Evolutionary conservation across 2,888 invertebrate genomes (phyloP), one percentile per base, ranked within the genome.

Genomic region (Caradrina kadenii): DNA sequence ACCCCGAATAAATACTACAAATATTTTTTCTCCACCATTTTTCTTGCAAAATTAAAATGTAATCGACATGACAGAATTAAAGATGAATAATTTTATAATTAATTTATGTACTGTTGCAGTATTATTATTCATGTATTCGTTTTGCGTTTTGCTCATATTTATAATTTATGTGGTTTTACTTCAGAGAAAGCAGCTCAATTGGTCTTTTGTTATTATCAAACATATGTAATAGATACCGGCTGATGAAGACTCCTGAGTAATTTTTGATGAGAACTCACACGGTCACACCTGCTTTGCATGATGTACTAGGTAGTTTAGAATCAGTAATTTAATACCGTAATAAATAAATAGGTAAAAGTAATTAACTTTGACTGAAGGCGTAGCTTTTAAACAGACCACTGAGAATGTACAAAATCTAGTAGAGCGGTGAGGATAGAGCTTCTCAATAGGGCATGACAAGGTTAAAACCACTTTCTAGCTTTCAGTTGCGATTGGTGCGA

Each of bases 1-100:
- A 94, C 94, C 95, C 88, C 89, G 71, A 84, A 86, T 86, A 83
- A 82, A 76, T 76, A 72, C 80, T 56, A 73, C 35, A 49, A 74
- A 68, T 26, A 62, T 65, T 52, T 66, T 53, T 54, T 60, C 49
- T 26, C 56, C 19, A 61, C 22, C 19, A 49, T 17, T 45, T 67
- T 58, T 64, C 5, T 35, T 15, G 10, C 26, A 55, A 66, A 73
- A 69, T 69, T 73, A 69, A 72, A 81, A 67, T 59, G 26, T 68
- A 50, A 67, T 26, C 52, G 22, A 71, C 19, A 42, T 66, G 62
- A 67, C 59, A 69, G 31, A 69, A 64, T 48, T 39, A 49, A 17
- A 61, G 55, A 55, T 61, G 8, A 58, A 52, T 66, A 69, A 42
- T 63, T 58, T 6, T 56, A 2, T 52, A 45, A n/a, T 73, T 42